Conservation (phyloP, 2,113 vertebrate species). For the Cavia aperea region DNA sequence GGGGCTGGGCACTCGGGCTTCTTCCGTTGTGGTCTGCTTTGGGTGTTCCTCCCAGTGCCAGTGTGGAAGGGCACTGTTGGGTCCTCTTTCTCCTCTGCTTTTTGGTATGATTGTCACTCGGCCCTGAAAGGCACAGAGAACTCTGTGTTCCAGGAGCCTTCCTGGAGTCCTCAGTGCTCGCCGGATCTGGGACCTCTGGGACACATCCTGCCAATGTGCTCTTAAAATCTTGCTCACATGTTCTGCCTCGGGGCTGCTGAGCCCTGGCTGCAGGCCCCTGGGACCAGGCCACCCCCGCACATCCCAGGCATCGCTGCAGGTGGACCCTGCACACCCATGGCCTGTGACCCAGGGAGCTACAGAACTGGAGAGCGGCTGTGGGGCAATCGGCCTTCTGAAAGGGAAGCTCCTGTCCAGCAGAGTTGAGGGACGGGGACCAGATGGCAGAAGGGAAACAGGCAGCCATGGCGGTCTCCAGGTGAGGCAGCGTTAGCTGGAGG, state of each 20-base stretch:
- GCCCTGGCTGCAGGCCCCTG: neutral
- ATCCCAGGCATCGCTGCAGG: neutral
- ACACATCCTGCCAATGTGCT: neutral
- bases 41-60: neutral
- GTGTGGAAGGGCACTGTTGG: neutral
- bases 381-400: neutral
- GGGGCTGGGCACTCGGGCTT: neutral
- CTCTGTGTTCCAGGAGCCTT: neutral
- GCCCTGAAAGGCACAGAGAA: neutral
- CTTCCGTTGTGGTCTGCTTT: neutral
- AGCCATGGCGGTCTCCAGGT: neutral
- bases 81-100: neutral
- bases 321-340: neutral
- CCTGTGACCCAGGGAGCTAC: neutral
- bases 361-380: neutral
- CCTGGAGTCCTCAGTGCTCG: neutral
- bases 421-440: neutral
- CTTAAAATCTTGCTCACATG: neutral
- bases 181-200: neutral
- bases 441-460: neutral
- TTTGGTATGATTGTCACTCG: neutral
- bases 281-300: neutral
- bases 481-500: neutral
- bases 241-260: neutral
- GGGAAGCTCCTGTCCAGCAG: neutral